Evolutionary conservation across 30 jellyfish, hydroid and myxozoan genomes (phyloP).

Genomic region (Pelagia noctiluca): DNA sequence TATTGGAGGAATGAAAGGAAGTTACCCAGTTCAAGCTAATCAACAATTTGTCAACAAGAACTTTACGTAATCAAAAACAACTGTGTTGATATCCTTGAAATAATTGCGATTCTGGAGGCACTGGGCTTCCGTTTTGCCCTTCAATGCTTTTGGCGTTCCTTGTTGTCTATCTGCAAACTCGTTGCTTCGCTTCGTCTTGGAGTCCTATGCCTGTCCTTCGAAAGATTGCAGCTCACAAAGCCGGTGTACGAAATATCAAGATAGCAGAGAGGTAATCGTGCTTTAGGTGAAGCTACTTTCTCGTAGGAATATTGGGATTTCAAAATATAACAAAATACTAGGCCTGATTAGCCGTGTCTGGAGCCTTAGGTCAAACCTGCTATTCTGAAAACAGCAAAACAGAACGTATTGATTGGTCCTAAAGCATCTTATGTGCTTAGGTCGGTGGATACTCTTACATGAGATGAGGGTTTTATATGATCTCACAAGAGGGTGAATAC

Average conservation of each 20-base stretch:
- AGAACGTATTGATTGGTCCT: not conserved
- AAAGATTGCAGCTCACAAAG: slow-evolving; percentile 80
- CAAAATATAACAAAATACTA: slow-evolving; percentile 4
- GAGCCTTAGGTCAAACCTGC: not conserved
- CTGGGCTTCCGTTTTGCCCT: slow-evolving; percentile 41
- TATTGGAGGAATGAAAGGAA: no score
- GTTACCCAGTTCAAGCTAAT: no score
- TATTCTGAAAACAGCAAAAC: not conserved
- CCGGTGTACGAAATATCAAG: slow-evolving; percentile 82
- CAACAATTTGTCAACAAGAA: no score
- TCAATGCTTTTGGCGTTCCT: slow-evolving; percentile 59
- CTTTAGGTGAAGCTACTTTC: not conserved
- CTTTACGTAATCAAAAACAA: no score
- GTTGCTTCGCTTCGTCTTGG: slow-evolving; percentile 34
- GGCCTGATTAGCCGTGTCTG: slow-evolving; percentile 9
- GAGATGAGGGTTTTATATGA: no score
- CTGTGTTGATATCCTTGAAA: not conserved
- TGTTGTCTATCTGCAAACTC: slow-evolving; percentile 68
- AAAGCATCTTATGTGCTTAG: not conserved
- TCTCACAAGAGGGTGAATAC: no score
- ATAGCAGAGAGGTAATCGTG: slow-evolving; percentile 56
- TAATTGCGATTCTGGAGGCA: slow-evolving; percentile 36
- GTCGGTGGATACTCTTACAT: not conserved
- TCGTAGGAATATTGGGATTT: not conserved
- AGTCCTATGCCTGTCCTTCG: slow-evolving; percentile 95